phyloP scores from a whole-genome alignment of 2,888 invertebrate species.

The Blastobasis adustella region DNA sequence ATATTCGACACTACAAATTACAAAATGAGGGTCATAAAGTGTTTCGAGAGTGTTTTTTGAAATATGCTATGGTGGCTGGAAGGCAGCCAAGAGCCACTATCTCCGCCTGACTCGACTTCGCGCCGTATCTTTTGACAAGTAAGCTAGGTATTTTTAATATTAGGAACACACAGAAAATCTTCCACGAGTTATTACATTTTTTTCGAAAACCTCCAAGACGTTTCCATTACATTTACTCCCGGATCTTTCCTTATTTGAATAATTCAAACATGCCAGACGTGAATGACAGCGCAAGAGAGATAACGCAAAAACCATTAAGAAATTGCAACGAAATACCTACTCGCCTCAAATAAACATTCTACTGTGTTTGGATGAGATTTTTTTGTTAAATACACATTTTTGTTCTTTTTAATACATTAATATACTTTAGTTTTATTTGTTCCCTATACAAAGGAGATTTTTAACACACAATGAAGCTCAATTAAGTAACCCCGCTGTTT shows the following conservation, averaged over 20 bases:
- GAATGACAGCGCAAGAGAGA: conserved; percentile 31
- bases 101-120: conserved; percentile 24
- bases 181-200: conserved; percentile 30
- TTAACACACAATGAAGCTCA: too few species aligned
- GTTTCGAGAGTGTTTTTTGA: conserved; percentile 27
- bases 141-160: conserved; percentile 26
- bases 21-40: conserved; percentile 22
- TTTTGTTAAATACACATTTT: not conserved
- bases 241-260: conserved; percentile 37
- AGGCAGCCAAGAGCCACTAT: conserved; percentile 39
- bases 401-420: not conserved
- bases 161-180: conserved; percentile 24
- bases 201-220: conserved; percentile 29
- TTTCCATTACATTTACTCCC: conserved; percentile 39
- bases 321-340: conserved; percentile 36
- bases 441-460: too few species aligned
- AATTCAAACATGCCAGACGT: conserved; percentile 34
- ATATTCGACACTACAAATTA: not conserved
- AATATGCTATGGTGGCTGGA: conserved; percentile 43
- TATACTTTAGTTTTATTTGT: too few species aligned
- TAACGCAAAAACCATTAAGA: conserved; percentile 36
- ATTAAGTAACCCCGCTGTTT: too few species aligned
- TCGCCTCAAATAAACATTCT: not conserved
- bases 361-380: not conserved
- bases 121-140: conserved; percentile 23